Base-by-base conservation (phyloP, 2,888 invertebrate species). In the Schrankia costaestrigalis region DNA sequence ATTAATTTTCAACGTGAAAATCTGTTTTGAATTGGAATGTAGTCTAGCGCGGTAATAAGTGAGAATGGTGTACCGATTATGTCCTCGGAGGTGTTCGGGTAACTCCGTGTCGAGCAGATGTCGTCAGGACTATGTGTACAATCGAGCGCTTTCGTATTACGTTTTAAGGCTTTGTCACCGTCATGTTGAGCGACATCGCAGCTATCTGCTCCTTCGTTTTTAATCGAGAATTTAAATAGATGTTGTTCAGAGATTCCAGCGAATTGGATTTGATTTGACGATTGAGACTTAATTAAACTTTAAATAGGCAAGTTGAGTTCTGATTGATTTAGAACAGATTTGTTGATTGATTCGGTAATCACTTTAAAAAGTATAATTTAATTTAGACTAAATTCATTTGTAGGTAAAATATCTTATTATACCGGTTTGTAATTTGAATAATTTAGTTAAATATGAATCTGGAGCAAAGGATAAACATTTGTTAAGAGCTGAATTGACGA, bases 1-100 rank as follows among this genome's bases (percentile, higher is more conserved):
- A 85, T 86, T 86, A 84, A 85, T 85, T 83, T 81, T 70, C 74
- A 68, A 78, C 78, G 76, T 73, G 72, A 62, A 73, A 77, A 75
- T 77, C 79, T 77, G 78, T 77, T 85, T 83, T 78, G 82, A 80
- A 85, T 85, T 71, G 63, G 75, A 77, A 80, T 78, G 65, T 70
- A 69, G 24, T 46, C 41, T 53, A 30, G 44, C 41, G 31, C 35
- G 40, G 31, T 52, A 54, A 17, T 25, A 37, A 37, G 37, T 32
- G 18, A 29, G 11, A 24, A 30, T 26, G 29, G 39, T 46, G 31
- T 32, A 36, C 14, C 11, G 35, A 3, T 40, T 25, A 39, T 29
- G 35, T 17, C 24, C 14, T 33, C 13, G 28, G 11, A 25, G 10
- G 21, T 31, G 19, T 28, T 37, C 31, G 15, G 19, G 11, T 36